Evolutionary conservation across 2,797 vertebrate genomes (phyloP), one percentile per base, ranked within the genome.

Genomic region (Notamacropus eugenii): DNA sequence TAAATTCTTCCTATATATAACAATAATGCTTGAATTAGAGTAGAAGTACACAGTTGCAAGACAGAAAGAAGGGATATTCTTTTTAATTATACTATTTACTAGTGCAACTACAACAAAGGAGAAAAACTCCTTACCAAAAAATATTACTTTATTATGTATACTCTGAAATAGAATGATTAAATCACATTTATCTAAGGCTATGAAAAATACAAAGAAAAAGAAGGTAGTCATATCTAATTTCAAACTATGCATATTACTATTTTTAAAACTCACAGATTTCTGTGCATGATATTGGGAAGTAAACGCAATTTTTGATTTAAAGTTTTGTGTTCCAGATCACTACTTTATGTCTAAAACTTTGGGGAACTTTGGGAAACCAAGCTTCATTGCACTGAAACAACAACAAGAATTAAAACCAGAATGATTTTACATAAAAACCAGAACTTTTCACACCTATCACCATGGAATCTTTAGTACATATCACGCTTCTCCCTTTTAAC

Each of bases 141-240:
- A 46, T 82, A 46, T 27, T 46, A 6, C 74, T 46, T 82, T 82
- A 46, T 82, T 46, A 46, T 95, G 96, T 93, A 93, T 95, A 52
- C 29, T 13, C 90, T 90, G 27, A 97, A 97, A 93, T 55, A 95
- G 67, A 46, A 95, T 93, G 95, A 90, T 82, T 74, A 46, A 97
- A 97, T 55, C 91, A 90, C 22, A 54, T 58, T 93, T 90, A 97
- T 95, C 97, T 97, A 97, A 27, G 92, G 19, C 97, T 96, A 97
- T 5, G 57, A 93, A 95, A 96, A 96, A 95, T 92, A 96, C 96
- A 55, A 90, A 95, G 2, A 31, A 91, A 95, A 97, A 95, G 12
- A 96, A 96, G 87, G n/a, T 59, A 14, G 27, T 0, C 96, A 92
- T 46, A 97, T 96, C 95, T 96, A 91, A 96, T 98, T 98, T 98